phyloP scores from a whole-genome alignment of 2,888 invertebrate species.

The Drosophila gaucha region DNA sequence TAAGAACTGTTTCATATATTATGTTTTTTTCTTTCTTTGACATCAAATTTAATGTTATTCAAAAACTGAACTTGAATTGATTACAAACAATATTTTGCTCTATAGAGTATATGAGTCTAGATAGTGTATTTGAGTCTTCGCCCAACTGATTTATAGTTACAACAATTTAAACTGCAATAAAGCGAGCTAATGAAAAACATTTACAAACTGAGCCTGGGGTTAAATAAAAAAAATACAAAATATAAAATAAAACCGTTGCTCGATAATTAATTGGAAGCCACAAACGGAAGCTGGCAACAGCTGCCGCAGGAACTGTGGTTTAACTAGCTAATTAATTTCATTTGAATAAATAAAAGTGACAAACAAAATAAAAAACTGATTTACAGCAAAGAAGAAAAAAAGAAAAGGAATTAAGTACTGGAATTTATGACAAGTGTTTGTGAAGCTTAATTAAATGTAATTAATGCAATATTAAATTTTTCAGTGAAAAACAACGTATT shows the following conservation, averaged over 20 bases:
- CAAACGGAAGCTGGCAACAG: constrained; percentile 26
- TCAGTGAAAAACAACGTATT: constrained; percentile 44
- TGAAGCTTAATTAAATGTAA: constrained; percentile 13
- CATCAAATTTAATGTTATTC: too few species aligned
- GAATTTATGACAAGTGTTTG: constrained; percentile 11
- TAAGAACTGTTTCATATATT: too few species aligned
- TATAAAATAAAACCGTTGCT: not conserved
- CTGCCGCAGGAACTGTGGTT: constrained; percentile 2
- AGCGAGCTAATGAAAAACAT: too few species aligned
- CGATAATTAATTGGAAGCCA: constrained; percentile 8
- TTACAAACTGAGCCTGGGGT: not conserved
- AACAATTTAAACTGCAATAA: too few species aligned
- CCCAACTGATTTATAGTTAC: too few species aligned
- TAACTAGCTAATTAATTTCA: constrained; percentile 44
- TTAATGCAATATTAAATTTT: constrained; percentile 22
- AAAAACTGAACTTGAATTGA: too few species aligned
- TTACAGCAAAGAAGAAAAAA: constrained; percentile 23
- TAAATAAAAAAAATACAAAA: not conserved
- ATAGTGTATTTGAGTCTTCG: too few species aligned
- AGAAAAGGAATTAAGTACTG: constrained; percentile 26
- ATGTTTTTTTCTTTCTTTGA: too few species aligned
- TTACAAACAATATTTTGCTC: too few species aligned
- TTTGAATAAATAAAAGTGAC: constrained; percentile 11
- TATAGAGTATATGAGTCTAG: too few species aligned
- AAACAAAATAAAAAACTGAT: constrained; percentile 24